These are phyloP conservation scores for Monoplex corrugatus DNA, from an alignment of 2,888 invertebrate genomes.

Conservation along the genomic window DNA sequence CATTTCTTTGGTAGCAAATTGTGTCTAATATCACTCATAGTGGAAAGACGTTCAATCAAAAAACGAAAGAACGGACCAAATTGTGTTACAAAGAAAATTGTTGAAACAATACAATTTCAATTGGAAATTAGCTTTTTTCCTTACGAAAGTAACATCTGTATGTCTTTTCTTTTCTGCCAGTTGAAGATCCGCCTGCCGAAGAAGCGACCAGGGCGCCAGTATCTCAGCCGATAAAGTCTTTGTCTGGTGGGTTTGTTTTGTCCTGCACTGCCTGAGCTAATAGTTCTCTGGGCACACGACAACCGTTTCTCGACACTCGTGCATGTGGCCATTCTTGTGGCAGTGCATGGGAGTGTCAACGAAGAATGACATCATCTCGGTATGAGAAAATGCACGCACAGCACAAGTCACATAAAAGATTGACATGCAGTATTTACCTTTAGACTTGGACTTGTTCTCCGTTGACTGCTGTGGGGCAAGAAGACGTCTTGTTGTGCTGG, in stretches of 20 bases:
- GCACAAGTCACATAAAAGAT: background rate
- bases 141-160: too few species aligned
- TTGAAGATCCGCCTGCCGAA: slow-evolving; percentile 33
- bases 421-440: too few species aligned
- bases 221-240: background rate
- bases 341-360: background rate
- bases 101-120: too few species aligned
- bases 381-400: background rate
- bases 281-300: background rate
- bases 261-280: background rate
- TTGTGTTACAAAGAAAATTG: too few species aligned
- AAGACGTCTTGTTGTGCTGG: too few species aligned
- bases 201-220: background rate
- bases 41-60: too few species aligned
- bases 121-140: too few species aligned
- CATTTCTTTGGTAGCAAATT: too few species aligned
- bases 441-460: too few species aligned
- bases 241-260: slow-evolving; percentile 29
- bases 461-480: too few species aligned
- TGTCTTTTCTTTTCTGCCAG: background rate
- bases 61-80: too few species aligned
- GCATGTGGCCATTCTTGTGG: background rate
- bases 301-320: background rate
- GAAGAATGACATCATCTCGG: background rate
- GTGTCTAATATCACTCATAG: too few species aligned